phyloP scores from a whole-genome alignment of 2,797 vertebrate genomes.

The Silurus aristotelis region DNA sequence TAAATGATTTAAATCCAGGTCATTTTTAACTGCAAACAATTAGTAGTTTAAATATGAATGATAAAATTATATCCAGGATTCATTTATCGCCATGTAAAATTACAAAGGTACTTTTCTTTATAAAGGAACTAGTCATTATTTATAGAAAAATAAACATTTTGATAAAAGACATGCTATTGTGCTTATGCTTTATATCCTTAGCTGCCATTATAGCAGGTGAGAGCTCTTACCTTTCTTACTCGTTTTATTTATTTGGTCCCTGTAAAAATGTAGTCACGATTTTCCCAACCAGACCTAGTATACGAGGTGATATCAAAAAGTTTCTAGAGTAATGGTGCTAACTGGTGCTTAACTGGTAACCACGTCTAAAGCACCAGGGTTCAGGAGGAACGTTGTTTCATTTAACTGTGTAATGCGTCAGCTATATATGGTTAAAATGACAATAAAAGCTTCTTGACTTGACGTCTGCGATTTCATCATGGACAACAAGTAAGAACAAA shows the following conservation, averaged over 20 bases:
- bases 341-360: too few species aligned
- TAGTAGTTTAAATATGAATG: neutral
- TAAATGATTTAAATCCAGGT: neutral
- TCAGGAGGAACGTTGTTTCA: too few species aligned
- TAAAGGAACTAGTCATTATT: neutral
- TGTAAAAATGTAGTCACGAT: neutral
- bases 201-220: neutral
- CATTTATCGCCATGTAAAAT: neutral
- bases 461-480: too few species aligned
- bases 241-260: neutral
- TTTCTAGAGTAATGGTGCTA: too few species aligned
- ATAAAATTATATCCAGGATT: neutral
- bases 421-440: too few species aligned
- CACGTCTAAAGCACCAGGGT: too few species aligned
- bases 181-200: neutral
- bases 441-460: too few species aligned
- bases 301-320: neutral
- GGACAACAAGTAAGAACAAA: too few species aligned
- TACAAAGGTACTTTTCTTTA: neutral
- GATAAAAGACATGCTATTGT: neutral
- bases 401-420: too few species aligned
- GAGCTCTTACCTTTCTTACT: neutral
- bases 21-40: neutral
- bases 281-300: neutral
- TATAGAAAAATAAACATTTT: neutral